Evolutionary conservation across 1,140 invertebrate species (phyloP).

Genomic region (Ips nitidus): DNA sequence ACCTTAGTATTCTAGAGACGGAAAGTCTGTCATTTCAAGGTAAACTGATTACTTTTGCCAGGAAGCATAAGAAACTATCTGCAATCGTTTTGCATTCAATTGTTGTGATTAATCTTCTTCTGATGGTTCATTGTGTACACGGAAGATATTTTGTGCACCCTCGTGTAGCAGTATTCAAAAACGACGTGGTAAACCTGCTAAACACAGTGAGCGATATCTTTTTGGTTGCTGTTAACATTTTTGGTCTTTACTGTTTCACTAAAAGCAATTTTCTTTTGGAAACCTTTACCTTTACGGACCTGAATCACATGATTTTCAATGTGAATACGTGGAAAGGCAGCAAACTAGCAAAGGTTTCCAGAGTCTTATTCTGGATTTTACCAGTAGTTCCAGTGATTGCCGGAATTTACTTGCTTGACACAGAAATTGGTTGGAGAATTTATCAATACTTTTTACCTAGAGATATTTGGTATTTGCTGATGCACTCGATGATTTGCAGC

Average conservation of each 20-base stretch:
- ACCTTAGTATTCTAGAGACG: not conserved
- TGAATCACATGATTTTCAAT: not conserved
- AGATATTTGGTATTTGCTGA: conserved; percentile 3
- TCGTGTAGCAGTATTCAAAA: not conserved
- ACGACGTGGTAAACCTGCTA: conserved; percentile 1
- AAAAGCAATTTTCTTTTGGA: not conserved
- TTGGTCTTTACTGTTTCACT: not conserved
- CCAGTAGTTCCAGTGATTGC: not conserved
- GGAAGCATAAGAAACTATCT: not conserved
- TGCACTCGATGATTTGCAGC: conserved; percentile 1
- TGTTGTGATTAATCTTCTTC: not conserved
- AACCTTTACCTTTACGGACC: not conserved
- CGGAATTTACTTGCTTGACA: not conserved
- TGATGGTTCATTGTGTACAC: not conserved
- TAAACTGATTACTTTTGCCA: not conserved
- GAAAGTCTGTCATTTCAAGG: not conserved
- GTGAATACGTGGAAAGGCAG: not conserved
- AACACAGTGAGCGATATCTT: conserved; percentile 1
- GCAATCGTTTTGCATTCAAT: not conserved
- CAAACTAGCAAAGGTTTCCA: not conserved
- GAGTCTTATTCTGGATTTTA: not conserved
- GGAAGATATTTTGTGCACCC: not conserved
- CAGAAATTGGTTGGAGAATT: not conserved
- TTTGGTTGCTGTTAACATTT: not conserved
- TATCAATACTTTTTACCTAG: conserved; percentile 5